Conservation (phyloP, 2,113 vertebrate genomes). For the Agapornis roseicollis region DNA sequence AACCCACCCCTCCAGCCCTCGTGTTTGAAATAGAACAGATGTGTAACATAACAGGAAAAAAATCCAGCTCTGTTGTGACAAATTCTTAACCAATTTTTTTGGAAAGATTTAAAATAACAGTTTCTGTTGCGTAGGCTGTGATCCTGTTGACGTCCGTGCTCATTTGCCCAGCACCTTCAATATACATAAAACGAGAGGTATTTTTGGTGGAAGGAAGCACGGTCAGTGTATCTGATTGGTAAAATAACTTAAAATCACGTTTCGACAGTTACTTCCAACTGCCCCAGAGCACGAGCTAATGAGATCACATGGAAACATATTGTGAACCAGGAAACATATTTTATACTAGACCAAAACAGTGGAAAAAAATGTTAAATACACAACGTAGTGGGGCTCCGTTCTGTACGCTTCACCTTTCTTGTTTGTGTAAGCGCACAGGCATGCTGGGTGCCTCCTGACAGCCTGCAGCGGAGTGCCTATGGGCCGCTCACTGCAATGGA, state of each 20-base stretch:
- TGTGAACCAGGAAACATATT: slow-evolving; percentile 75
- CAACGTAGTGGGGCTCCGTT: background rate
- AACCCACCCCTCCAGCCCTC: slow-evolving; percentile 29
- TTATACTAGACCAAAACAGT: slow-evolving; percentile 59
- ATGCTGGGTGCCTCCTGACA: background rate
- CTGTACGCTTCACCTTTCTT: background rate
- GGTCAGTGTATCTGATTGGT: background rate
- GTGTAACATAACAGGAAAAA: slow-evolving; percentile 23
- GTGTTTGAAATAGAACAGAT: background rate
- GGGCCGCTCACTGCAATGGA: background rate
- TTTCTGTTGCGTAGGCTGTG: slow-evolving; percentile 35
- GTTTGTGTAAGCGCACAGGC: background rate
- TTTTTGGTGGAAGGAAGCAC: slow-evolving; percentile 66
- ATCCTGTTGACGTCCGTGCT: slow-evolving; percentile 49
- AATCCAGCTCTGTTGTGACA: background rate
- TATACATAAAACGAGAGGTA: slow-evolving; percentile 21
- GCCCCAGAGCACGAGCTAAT: slow-evolving; percentile 51
- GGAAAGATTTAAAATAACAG: slow-evolving; percentile 14
- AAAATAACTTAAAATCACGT: slow-evolving; percentile 44
- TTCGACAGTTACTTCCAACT: slow-evolving; percentile 32
- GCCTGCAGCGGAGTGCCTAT: background rate
- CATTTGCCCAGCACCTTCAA: slow-evolving; percentile 31
- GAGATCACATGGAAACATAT: slow-evolving; percentile 69
- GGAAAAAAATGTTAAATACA: slow-evolving; percentile 64
- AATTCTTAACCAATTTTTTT: background rate